These are phyloP conservation scores for Caenorhabditis inopinata DNA, from an alignment of 1,140 invertebrate species.

Conservation along the genomic window DNA sequence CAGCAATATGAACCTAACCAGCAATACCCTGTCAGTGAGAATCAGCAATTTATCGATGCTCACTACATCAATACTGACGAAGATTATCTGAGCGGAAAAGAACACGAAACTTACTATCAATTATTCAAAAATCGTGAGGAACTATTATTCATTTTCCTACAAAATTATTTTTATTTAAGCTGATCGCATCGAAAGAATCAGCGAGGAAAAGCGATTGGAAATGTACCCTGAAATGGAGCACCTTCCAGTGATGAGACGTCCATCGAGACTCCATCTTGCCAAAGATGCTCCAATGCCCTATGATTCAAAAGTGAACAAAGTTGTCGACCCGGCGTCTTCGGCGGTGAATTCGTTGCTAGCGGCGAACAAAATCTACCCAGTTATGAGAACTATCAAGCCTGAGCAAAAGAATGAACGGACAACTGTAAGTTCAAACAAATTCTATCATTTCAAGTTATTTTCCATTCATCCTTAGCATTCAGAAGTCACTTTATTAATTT, in stretches of 20 bases:
- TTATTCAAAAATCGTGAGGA: neutral
- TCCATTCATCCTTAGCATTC: too few species aligned
- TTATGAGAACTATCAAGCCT: too few species aligned
- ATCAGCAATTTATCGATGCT: neutral
- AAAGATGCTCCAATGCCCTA: neutral
- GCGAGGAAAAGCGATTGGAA: neutral
- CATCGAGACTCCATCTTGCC: neutral
- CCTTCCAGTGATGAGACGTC: neutral
- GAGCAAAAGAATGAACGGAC: too few species aligned
- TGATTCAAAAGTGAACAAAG: neutral
- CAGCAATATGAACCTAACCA: neutral
- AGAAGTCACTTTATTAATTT: too few species aligned
- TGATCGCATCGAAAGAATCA: neutral
- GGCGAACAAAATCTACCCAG: neutral
- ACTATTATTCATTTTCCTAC: too few species aligned
- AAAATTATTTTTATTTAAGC: neutral
- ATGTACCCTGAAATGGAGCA: neutral
- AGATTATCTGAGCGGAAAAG: neutral
- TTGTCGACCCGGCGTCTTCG: neutral
- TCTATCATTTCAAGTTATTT: too few species aligned
- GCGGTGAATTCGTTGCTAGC: neutral
- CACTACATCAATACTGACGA: neutral
- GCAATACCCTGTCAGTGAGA: neutral
- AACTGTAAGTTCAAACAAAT: too few species aligned
- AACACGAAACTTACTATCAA: neutral